Percentiles rank a stretch among this genome's conserved stretches.
These are phyloP conservation scores for Chaitophorus viminalis DNA, from an alignment of 2,888 invertebrate species.

Conservation along the genomic window DNA sequence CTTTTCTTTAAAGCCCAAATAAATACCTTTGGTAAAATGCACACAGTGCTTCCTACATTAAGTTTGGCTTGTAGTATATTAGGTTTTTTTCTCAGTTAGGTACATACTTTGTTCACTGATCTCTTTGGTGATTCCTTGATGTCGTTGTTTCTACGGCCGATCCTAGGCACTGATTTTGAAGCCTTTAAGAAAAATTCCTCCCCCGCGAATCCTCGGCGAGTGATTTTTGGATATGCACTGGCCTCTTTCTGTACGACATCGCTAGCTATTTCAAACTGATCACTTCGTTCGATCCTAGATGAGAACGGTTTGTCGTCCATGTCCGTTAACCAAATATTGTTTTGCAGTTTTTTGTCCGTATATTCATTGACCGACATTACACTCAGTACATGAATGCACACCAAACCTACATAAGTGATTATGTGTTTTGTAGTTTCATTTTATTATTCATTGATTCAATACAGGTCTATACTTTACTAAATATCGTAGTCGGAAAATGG, in stretches of 20 bases:
- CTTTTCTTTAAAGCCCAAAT: no score
- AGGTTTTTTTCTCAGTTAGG: not conserved
- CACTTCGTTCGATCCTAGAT: constrained; percentile 20
- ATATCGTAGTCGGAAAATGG: no score
- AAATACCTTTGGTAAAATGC: no score
- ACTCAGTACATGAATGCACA: constrained; percentile 19
- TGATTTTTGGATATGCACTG: constrained; percentile 35
- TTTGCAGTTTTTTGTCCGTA: constrained; percentile 8
- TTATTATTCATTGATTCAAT: no score
- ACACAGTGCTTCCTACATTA: no score
- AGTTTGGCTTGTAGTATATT: not conserved
- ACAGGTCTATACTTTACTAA: no score
- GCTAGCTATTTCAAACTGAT: constrained; percentile 14
- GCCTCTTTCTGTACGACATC: constrained; percentile 19
- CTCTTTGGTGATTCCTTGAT: constrained; percentile 26
- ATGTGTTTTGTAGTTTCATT: no score
- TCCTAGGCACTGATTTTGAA: constrained; percentile 62
- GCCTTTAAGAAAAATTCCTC: constrained; percentile 63
- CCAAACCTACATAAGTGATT: constrained; percentile 12
- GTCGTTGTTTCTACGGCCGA: constrained; percentile 60
- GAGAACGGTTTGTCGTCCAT: not conserved
- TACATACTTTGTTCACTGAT: constrained; percentile 35
- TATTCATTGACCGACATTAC: constrained; percentile 5
- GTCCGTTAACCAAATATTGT: constrained; percentile 36
- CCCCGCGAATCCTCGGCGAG: constrained; percentile 59